These are phyloP conservation scores for Drosophila santomea DNA, from an alignment of 1,140 invertebrate species.

Conservation along the genomic window DNA sequence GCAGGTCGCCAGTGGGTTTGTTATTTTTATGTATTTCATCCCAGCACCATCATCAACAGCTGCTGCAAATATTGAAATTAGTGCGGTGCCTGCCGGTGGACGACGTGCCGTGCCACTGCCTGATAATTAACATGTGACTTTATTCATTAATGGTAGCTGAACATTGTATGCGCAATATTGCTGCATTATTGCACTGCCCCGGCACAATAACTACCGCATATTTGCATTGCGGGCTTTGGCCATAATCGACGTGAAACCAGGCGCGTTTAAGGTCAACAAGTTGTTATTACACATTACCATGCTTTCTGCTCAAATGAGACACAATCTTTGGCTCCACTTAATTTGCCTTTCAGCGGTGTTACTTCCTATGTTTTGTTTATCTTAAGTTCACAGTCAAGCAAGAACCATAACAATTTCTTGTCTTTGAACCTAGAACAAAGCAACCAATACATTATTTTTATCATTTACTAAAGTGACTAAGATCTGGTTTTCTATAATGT, in stretches of 20 bases:
- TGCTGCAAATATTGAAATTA: slow-evolving; percentile 71
- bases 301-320: slow-evolving; percentile 25
- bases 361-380: background rate
- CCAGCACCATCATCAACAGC: slow-evolving; percentile 16
- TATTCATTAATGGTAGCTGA: slow-evolving; percentile 54
- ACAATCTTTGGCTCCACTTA: background rate
- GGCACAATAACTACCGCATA: slow-evolving; percentile 47
- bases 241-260: slow-evolving; percentile 7
- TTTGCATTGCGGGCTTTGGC: slow-evolving; percentile 40
- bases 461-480: too few species aligned
- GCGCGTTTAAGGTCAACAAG: slow-evolving; percentile 46
- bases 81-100: slow-evolving; percentile 32
- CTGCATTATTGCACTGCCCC: slow-evolving; percentile 48
- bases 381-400: too few species aligned
- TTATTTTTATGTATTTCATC: slow-evolving; percentile 30
- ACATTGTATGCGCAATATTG: slow-evolving; percentile 40
- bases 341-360: background rate
- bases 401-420: too few species aligned
- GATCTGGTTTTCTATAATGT: too few species aligned
- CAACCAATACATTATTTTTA: too few species aligned
- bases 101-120: slow-evolving; percentile 45
- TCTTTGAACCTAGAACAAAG: too few species aligned
- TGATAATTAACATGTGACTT: slow-evolving; percentile 76
- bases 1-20: slow-evolving; percentile 52
- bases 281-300: slow-evolving; percentile 15